Conservation (phyloP, 92 coral and sea anemone genomes). For the Ricordea florida region DNA sequence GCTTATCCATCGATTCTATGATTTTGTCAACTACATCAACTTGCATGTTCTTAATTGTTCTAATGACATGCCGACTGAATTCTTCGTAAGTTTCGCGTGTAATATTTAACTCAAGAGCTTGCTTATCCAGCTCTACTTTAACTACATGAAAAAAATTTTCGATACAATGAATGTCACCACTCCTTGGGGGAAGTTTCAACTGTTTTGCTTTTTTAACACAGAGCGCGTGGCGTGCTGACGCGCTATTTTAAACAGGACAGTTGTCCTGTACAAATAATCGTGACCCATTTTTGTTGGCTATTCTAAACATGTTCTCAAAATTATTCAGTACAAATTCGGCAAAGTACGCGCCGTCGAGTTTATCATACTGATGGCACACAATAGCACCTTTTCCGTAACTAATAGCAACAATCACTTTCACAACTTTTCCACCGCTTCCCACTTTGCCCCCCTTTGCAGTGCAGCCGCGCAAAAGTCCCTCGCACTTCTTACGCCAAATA, state of each 20-base stretch:
- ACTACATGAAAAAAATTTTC: background rate
- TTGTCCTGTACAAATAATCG: background rate
- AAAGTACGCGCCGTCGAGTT: background rate
- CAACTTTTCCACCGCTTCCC: slow-evolving; percentile 3
- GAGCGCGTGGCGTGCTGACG: background rate
- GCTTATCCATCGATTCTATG: background rate
- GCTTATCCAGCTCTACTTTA: background rate
- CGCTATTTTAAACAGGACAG: slow-evolving; percentile 1
- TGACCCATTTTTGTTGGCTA: background rate
- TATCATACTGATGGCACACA: background rate
- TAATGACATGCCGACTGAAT: background rate
- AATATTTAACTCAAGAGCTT: background rate
- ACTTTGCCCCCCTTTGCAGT: background rate
- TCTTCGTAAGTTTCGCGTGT: slow-evolving; percentile 1
- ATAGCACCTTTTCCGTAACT: background rate
- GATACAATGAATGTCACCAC: background rate
- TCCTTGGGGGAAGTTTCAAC: background rate
- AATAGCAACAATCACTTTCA: background rate
- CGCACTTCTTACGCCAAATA: background rate
- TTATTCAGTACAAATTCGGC: background rate
- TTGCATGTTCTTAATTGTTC: background rate
- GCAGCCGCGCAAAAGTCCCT: background rate
- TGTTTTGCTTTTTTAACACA: background rate
- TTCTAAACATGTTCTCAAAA: background rate
- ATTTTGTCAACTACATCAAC: background rate